Evolutionary conservation across 1,140 invertebrate genomes (phyloP), one percentile per base, ranked within the genome.

Genomic region (Drosophila novamexicana): DNA sequence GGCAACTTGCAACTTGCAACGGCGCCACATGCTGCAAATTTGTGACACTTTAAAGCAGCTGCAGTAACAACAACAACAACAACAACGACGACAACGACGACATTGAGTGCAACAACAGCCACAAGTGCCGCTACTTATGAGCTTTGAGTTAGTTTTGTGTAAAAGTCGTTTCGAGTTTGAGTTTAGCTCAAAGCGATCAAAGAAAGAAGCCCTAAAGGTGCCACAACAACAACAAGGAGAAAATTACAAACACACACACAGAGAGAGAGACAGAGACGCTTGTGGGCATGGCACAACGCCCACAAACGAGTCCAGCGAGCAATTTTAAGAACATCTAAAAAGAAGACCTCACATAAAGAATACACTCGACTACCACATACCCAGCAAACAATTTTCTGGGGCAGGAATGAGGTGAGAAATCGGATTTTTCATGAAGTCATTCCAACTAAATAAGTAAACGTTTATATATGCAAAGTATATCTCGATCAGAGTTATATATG

Each of bases 11-110:
- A 29, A 29, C 22, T 29, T 5, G 22, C 22, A 29, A 29, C 36
- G 52, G 45, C 54, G 39, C 63, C 61, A 50, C 52, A 64, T 70
- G 70, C 75, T 56, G 42, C 58, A 67, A 61, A 74, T 63, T 64
- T 70, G 66, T 50, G 65, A 69, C 72, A 70, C 66, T 57, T 69
- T 69, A 70, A 69, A 49, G 66, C 37, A 42, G 12, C 50, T 32
- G 9, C 44, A 34, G 6, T 36, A 49, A 34, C 10, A 32, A 7
- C 37, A 12, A 52, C 54, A 52, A 42, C 37, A 53, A 42, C 12
- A 56, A 65, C 39, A 65, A 45, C 22, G 18, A 50, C 8, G 6
- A 53, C 0, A 3, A 40, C 10, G 6, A 40, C 10, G 39, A 40
- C 10, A 10, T 12, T 29, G 50, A 14, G n/a, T 7, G n/a, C 32